Percentiles rank a stretch among this genome's conserved stretches.
Evolutionary conservation across 2,888 invertebrate species (phyloP).

Genomic region (Netelia melanura): DNA sequence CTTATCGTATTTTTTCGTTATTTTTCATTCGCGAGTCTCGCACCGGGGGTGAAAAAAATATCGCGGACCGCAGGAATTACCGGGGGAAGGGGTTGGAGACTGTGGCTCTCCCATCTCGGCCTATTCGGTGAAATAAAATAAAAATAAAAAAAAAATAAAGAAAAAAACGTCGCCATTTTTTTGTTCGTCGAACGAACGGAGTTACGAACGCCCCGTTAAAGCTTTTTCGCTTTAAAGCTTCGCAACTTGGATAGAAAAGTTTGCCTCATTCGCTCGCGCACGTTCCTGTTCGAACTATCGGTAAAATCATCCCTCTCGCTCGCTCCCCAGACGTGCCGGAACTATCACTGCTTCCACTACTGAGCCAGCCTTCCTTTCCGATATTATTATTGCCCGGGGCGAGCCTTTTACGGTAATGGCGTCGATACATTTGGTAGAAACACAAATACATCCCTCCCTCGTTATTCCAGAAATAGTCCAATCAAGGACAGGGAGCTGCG

Average conservation of each 20-base stretch:
- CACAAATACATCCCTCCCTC: too few species aligned
- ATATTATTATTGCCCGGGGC: constrained; percentile 79
- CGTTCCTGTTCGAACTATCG: constrained; percentile 78
- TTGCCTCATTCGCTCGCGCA: constrained; percentile 65
- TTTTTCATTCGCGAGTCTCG: too few species aligned
- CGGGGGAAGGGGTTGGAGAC: too few species aligned
- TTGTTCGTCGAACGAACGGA: not conserved
- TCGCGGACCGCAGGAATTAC: too few species aligned
- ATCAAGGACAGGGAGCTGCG: too few species aligned
- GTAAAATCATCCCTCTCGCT: constrained; percentile 73
- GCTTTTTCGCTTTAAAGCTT: constrained; percentile 80
- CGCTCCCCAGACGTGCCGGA: constrained; percentile 40
- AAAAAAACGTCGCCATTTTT: constrained; percentile 20
- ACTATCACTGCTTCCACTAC: constrained; percentile 43
- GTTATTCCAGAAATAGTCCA: too few species aligned
- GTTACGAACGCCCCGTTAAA: constrained; percentile 78
- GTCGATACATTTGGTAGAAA: not conserved
- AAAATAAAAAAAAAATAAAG: constrained; percentile 30
- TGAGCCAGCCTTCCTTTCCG: constrained; percentile 72
- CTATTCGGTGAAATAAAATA: constrained; percentile 23
- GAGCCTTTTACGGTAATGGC: constrained; percentile 64
- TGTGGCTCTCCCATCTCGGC: not conserved
- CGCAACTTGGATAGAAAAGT: constrained; percentile 79
- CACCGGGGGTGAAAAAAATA: too few species aligned
- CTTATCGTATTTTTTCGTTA: too few species aligned